Percentiles rank a stretch among this genome's conserved stretches.
phyloP scores from a whole-genome alignment of 2,888 invertebrate genomes.

The Papilio protenor region DNA sequence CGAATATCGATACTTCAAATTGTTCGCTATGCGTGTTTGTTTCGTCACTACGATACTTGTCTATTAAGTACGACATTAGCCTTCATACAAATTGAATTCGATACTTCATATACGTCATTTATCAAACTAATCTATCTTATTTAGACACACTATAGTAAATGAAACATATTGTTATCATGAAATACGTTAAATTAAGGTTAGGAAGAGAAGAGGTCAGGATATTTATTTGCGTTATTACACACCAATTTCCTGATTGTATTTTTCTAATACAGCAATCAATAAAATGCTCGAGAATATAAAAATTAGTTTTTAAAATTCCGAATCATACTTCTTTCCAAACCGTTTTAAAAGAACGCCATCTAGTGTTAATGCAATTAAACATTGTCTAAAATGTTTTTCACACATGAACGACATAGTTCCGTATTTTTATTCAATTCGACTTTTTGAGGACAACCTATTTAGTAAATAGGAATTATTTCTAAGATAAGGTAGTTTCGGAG shows the following conservation, averaged over 20 bases:
- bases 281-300: background rate
- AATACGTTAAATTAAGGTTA: background rate
- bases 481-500: background rate
- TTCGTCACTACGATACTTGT: no score
- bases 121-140: no score
- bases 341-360: background rate
- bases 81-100: no score
- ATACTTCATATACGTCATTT: no score
- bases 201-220: background rate
- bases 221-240: conserved; percentile 25
- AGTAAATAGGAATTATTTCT: background rate
- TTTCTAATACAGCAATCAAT: background rate
- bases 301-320: background rate
- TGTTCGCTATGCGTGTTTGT: no score
- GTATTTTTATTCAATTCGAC: background rate
- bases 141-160: no score
- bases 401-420: background rate
- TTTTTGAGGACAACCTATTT: background rate
- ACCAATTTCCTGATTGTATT: background rate
- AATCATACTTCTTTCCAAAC: background rate
- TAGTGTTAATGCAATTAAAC: background rate
- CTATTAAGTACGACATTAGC: no score
- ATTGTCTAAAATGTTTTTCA: background rate
- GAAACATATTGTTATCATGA: background rate
- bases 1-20: no score